These are phyloP conservation scores for Tenrec ecaudatus DNA, from an alignment of 2,113 vertebrate species.

Conservation along the genomic window DNA sequence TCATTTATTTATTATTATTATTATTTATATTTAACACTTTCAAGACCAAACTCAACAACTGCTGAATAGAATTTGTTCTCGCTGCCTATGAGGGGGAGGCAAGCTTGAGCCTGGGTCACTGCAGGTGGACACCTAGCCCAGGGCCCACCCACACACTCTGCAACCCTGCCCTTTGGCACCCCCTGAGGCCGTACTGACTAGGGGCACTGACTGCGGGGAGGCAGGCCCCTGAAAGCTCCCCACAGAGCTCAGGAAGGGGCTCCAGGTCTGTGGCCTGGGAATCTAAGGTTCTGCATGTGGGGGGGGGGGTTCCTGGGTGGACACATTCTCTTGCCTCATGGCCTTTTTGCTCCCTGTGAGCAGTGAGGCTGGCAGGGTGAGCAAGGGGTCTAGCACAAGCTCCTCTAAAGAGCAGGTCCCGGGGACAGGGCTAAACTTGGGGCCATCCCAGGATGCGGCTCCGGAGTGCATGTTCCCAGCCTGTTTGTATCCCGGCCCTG, in stretches of 20 bases:
- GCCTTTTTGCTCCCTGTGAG: background rate
- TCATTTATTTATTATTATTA: too few relatives aligned
- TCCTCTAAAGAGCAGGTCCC: background rate
- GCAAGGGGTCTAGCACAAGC: background rate
- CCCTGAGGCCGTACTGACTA: background rate
- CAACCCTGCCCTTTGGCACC: background rate
- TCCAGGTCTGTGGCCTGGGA: background rate
- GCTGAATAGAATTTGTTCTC: slow-evolving; percentile 21
- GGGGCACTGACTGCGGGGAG: background rate
- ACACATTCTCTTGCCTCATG: background rate
- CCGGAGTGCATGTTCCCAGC: rapidly evolving
- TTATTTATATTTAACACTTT: slow-evolving; percentile 18
- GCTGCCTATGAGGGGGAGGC: background rate
- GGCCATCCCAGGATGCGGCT: background rate
- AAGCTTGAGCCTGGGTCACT: too few relatives aligned
- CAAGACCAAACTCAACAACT: background rate
- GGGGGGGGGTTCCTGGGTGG: background rate
- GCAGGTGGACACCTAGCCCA: too few relatives aligned
- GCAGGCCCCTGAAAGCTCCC: background rate
- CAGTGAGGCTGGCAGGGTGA: background rate
- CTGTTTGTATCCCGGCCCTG: background rate
- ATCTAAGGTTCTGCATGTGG: background rate
- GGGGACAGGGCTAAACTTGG: background rate
- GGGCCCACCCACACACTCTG: background rate
- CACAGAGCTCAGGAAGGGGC: background rate